phyloP scores from a whole-genome alignment of 2,797 vertebrate genomes.

The Xenops minutus region DNA sequence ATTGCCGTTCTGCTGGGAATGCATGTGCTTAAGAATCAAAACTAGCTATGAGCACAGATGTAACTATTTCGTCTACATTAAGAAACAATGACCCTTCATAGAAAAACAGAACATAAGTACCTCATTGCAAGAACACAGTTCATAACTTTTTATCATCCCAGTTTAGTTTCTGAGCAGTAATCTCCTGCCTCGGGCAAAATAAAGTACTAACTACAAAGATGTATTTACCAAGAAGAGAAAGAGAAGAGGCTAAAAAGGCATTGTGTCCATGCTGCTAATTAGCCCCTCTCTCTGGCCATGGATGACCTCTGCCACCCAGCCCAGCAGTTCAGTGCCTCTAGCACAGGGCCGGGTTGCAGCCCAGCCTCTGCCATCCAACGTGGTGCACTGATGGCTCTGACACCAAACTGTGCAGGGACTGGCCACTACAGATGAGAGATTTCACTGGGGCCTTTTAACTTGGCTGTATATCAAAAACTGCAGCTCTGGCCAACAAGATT shows the following conservation, averaged over 20 bases:
- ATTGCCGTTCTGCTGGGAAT: not conserved
- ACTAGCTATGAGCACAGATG: not conserved
- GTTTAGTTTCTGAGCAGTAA: not conserved
- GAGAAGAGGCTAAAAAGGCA: not conserved
- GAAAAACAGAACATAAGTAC: not conserved
- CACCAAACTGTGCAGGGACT: rapidly evolving
- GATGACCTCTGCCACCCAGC: not conserved
- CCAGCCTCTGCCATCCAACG: not conserved
- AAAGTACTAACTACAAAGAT: not conserved
- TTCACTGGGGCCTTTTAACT: not conserved
- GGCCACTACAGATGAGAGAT: not conserved
- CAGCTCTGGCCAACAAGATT: not conserved
- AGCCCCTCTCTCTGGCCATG: not conserved
- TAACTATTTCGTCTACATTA: not conserved
- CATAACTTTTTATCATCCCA: not conserved
- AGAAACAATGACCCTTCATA: not conserved
- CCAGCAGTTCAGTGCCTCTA: not conserved
- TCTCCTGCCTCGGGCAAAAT: not conserved
- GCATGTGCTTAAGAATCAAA: not conserved
- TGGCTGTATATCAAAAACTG: not conserved
- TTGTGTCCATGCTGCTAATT: not conserved
- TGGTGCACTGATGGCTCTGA: rapidly evolving
- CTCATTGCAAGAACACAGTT: not conserved
- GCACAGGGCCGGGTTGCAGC: rapidly evolving
- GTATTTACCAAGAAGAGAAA: not conserved